Conservation (phyloP, 1,140 invertebrate species). For the Drosophila prosaltans region DNA sequence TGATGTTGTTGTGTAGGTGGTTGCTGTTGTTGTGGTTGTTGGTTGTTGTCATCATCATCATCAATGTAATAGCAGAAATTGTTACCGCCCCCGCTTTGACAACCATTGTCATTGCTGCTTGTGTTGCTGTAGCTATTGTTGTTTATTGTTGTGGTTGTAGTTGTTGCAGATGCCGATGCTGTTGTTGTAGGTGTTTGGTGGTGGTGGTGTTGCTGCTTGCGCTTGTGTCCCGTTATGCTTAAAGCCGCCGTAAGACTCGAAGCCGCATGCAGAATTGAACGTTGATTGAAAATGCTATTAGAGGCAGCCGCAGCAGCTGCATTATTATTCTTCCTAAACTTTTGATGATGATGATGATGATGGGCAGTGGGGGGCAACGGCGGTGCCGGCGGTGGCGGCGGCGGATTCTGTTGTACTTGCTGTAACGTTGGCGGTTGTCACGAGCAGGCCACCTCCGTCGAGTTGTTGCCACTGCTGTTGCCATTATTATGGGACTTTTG, state of each 20-base stretch:
- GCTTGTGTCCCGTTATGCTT: conserved; percentile 73
- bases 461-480: conserved; percentile 44
- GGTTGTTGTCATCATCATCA: conserved; percentile 52
- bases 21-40: conserved; percentile 19
- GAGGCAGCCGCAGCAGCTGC: conserved; percentile 78
- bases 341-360: conserved; percentile 69
- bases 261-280: conserved; percentile 66
- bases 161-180: conserved; percentile 31
- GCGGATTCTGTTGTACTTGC: conserved; percentile 35
- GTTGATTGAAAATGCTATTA: conserved; percentile 81
- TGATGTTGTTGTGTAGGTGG: conserved; percentile 25
- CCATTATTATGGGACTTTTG: conserved; percentile 55
- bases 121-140: conserved; percentile 38
- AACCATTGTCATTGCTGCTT: conserved; percentile 30
- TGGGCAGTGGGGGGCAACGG: conserved; percentile 33
- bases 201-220: conserved; percentile 48
- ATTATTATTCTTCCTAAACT: conserved; percentile 82
- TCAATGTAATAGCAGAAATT: conserved; percentile 63
- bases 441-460: conserved; percentile 80
- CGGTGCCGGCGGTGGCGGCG: conserved; percentile 40
- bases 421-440: conserved; percentile 77
- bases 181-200: conserved; percentile 29
- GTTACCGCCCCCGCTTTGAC: conserved; percentile 18
- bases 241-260: conserved; percentile 70
- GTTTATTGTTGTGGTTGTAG: conserved; percentile 38